These are phyloP conservation scores for Piaya cayana DNA, from an alignment of 2,113 vertebrate species.

Conservation along the genomic window DNA sequence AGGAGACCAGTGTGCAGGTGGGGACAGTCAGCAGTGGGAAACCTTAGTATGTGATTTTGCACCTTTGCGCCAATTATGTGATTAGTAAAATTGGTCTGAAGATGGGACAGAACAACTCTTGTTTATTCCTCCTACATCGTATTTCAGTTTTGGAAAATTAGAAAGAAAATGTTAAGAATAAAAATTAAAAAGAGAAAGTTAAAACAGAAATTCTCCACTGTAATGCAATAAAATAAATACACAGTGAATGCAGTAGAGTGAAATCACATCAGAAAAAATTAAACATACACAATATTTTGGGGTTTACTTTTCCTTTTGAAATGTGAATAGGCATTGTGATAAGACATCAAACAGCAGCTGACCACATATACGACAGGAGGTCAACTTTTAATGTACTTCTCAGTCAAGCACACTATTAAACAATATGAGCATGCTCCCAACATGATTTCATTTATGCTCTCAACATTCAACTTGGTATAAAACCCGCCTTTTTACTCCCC, in stretches of 20 bases:
- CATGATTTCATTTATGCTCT: background rate
- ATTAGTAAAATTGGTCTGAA: background rate
- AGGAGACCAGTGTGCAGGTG: background rate
- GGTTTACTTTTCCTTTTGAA: constrained; percentile 23
- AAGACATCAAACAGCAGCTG: background rate
- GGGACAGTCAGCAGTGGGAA: background rate
- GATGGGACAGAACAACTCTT: background rate
- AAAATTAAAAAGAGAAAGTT: background rate
- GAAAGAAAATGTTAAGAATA: background rate
- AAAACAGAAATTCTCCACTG: background rate
- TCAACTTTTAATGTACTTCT: background rate
- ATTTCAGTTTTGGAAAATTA: background rate
- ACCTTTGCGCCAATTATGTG: background rate
- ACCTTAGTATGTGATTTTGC: background rate
- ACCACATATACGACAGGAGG: constrained; percentile 21
- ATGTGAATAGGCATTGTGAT: background rate
- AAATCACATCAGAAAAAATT: background rate
- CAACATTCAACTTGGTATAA: background rate
- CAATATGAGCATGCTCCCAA: background rate
- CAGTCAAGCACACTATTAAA: background rate
- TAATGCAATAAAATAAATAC: background rate
- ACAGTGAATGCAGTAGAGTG: background rate
- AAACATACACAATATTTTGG: background rate
- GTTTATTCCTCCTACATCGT: background rate
- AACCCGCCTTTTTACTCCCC: background rate